Evolutionary conservation across 1,140 invertebrate species (phyloP).

Genomic region (Bombus pascuorum): DNA sequence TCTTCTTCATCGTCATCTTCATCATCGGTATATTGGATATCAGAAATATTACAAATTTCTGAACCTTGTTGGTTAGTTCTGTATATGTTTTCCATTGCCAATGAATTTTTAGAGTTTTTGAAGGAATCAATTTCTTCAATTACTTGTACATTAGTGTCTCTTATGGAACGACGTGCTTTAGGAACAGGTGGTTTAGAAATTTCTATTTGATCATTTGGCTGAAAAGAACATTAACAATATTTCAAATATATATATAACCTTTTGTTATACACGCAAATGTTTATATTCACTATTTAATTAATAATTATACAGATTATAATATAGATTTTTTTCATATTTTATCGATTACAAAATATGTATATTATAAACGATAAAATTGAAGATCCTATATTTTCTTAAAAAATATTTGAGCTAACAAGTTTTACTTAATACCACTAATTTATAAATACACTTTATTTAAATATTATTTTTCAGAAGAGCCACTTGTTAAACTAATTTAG

Average conservation of each 20-base stretch:
- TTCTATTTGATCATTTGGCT: constrained; percentile 6
- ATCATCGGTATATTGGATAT: not conserved
- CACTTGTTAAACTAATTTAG: not conserved
- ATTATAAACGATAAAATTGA: not conserved
- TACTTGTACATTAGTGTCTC: not conserved
- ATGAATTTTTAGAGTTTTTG: not conserved
- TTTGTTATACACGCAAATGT: not conserved
- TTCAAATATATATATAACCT: not conserved
- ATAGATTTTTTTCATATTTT: constrained; percentile 6
- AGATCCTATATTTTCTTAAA: not conserved
- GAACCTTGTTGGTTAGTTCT: not conserved
- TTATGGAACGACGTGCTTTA: constrained; percentile 24
- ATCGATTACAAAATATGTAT: not conserved
- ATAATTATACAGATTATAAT: constrained; percentile 8
- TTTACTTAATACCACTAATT: not conserved
- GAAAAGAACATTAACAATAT: not conserved
- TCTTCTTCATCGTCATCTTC: not conserved
- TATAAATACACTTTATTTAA: not conserved
- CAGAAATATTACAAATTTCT: not conserved
- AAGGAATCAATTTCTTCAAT: not conserved
- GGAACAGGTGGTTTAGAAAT: constrained; percentile 13
- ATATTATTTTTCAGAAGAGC: not conserved
- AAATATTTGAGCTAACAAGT: not conserved
- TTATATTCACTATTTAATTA: not conserved
- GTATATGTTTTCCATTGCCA: not conserved